Conservation (phyloP, 92 coral and sea anemone species). For the Palythoa grandiflora region DNA sequence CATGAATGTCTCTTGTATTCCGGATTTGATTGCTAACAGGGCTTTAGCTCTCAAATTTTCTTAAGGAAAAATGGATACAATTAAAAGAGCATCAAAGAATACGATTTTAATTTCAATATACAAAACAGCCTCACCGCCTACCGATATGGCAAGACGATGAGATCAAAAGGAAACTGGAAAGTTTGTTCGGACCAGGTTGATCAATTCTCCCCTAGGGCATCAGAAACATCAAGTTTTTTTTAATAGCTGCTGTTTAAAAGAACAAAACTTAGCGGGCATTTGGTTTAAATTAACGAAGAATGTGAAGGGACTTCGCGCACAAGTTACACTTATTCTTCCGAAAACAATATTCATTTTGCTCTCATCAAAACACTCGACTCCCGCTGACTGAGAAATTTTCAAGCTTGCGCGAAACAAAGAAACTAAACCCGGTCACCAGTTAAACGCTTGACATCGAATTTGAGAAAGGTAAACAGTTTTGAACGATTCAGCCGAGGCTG, state of each 20-base stretch:
- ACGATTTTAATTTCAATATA: conserved; percentile 6
- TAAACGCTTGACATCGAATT: conserved; percentile 28
- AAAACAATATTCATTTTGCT: conserved; percentile 35
- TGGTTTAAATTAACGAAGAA: conserved; percentile 26
- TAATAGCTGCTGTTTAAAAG: neutral
- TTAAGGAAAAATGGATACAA: neutral
- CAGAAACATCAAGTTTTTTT: neutral
- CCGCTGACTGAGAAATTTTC: conserved; percentile 25
- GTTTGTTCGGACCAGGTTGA: neutral
- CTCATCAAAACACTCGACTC: conserved; percentile 9
- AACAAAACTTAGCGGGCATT: neutral
- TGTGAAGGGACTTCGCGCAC: neutral
- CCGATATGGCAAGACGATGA: conserved; percentile 28
- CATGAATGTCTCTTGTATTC: neutral
- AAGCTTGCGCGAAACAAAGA: conserved; percentile 1
- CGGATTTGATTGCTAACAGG: neutral
- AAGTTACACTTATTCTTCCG: neutral
- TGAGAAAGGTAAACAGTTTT: conserved; percentile 24
- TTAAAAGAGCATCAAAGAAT: neutral
- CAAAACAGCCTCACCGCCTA: neutral
- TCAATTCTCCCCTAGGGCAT: neutral
- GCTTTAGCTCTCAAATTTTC: conserved; percentile 1
- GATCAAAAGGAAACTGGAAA: conserved; percentile 32
- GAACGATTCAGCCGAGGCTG: conserved; percentile 23
- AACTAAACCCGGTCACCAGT: conserved; percentile 1